These are phyloP conservation scores for Hapalemur alaotrensis DNA, from an alignment of 2,797 vertebrate species.

Conservation along the genomic window DNA sequence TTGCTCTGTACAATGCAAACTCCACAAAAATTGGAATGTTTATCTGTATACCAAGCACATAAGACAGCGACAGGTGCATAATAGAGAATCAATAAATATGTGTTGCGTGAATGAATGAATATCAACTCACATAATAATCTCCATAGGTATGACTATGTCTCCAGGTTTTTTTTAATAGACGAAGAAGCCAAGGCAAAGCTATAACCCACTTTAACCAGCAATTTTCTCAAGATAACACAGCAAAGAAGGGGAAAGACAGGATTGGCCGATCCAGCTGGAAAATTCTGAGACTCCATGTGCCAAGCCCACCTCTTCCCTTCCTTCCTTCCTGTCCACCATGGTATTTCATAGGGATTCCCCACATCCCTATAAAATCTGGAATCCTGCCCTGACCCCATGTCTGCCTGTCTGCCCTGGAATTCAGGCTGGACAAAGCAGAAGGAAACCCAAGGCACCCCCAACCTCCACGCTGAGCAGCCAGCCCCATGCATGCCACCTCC, in stretches of 20 bases:
- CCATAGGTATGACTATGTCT: not conserved
- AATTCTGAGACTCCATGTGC: not conserved
- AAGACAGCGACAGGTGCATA: not conserved
- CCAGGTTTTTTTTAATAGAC: not conserved
- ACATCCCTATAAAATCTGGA: not conserved
- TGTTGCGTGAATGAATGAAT: not conserved
- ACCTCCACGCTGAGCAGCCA: rapidly evolving
- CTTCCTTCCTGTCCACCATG: not conserved
- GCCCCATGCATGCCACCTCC: rapidly evolving
- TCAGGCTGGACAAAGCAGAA: not conserved
- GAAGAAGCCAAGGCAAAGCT: not conserved
- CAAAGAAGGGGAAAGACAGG: not conserved
- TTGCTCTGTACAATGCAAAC: not conserved
- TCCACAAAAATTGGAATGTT: not conserved
- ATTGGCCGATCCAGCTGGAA: not conserved
- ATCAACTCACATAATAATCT: not conserved
- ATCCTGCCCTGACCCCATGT: not conserved
- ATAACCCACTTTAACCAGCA: not conserved
- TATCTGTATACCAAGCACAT: not conserved
- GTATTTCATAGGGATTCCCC: not conserved
- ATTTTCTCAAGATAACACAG: not conserved
- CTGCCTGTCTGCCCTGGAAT: not conserved
- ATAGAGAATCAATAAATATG: not conserved
- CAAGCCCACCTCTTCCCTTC: not conserved
- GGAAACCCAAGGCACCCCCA: not conserved